These are phyloP conservation scores for Brotula barbata DNA, from an alignment of 2,797 vertebrate species.

Conservation along the genomic window DNA sequence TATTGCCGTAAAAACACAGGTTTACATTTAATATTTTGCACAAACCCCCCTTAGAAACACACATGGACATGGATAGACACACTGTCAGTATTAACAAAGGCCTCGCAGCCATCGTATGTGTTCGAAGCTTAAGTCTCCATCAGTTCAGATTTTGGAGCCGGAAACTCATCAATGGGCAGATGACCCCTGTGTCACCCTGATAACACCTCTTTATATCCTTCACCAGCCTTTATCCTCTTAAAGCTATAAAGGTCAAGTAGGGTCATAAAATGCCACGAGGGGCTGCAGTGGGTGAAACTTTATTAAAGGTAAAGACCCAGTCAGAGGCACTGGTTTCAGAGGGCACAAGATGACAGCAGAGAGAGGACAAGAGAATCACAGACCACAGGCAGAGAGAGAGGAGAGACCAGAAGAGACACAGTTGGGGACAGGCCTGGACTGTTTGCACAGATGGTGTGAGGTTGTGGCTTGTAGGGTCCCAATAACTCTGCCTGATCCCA, in stretches of 20 bases:
- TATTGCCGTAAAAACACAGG: no score
- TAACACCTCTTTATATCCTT: constrained; percentile 45
- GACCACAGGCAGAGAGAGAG: not conserved
- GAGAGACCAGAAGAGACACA: constrained; percentile 32
- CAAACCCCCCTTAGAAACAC: no score
- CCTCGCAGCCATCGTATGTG: no score
- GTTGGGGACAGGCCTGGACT: constrained; percentile 16
- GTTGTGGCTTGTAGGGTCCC: constrained; percentile 53
- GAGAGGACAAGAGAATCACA: not conserved
- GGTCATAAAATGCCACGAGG: constrained; percentile 25
- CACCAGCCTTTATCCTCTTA: constrained; percentile 38
- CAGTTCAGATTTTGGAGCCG: constrained; percentile 1
- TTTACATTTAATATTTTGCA: no score
- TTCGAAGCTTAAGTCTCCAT: constrained; percentile 21
- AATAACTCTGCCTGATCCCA: constrained; percentile 67
- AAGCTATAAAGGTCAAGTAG: constrained; percentile 33
- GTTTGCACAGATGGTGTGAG: constrained; percentile 70
- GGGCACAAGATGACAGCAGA: not conserved
- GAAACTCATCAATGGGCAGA: constrained; percentile 22
- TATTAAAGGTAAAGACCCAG: not conserved
- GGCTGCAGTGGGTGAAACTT: constrained; percentile 9
- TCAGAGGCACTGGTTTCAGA: not conserved
- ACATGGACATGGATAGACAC: no score
- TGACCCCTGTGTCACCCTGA: constrained; percentile 45
- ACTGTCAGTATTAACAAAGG: no score